A percentile compares a stretch with the other conserved stretches of the same genome.
Evolutionary conservation across 2,113 vertebrate genomes (phyloP).

Genomic region (Erythrolamprus reginae): DNA sequence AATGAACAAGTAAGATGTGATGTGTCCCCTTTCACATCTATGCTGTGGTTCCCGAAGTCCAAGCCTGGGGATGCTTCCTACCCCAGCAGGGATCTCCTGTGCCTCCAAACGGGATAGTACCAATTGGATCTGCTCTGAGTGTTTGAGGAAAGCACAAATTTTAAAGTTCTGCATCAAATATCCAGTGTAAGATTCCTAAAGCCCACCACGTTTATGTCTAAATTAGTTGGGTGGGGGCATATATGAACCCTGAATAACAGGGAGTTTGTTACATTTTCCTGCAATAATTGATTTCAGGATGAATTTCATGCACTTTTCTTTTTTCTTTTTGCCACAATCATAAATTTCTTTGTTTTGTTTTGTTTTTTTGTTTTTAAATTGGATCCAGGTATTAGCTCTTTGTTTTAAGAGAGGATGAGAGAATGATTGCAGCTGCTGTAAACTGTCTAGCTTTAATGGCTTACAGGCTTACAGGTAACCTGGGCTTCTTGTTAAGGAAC

Average conservation of each 20-base stretch:
- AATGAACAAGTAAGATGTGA: slow-evolving; percentile 7
- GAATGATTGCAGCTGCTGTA: slow-evolving; percentile 64
- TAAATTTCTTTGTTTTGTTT: slow-evolving; percentile 68
- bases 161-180: slow-evolving; percentile 44
- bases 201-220: slow-evolving; percentile 49
- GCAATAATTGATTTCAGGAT: slow-evolving; percentile 65
- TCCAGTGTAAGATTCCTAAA: slow-evolving; percentile 60
- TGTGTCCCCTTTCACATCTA: not conserved
- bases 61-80: not conserved
- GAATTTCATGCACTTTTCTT: slow-evolving; percentile 73
- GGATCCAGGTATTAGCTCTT: slow-evolving; percentile 73
- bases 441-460: slow-evolving; percentile 62
- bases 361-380: slow-evolving; percentile 67
- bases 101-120: too few species aligned
- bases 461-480: slow-evolving; percentile 69
- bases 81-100: not conserved
- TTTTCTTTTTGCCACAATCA: slow-evolving; percentile 67
- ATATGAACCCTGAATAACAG: slow-evolving; percentile 69
- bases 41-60: not conserved
- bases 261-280: slow-evolving; percentile 69
- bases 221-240: slow-evolving; percentile 61
- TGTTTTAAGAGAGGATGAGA: slow-evolving; percentile 68
- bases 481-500: slow-evolving; percentile 71
- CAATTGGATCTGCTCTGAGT: slow-evolving; percentile 39
- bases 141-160: slow-evolving; percentile 42